These are phyloP conservation scores for Staurois parvus DNA, from an alignment of 2,797 vertebrate species.

Conservation along the genomic window DNA sequence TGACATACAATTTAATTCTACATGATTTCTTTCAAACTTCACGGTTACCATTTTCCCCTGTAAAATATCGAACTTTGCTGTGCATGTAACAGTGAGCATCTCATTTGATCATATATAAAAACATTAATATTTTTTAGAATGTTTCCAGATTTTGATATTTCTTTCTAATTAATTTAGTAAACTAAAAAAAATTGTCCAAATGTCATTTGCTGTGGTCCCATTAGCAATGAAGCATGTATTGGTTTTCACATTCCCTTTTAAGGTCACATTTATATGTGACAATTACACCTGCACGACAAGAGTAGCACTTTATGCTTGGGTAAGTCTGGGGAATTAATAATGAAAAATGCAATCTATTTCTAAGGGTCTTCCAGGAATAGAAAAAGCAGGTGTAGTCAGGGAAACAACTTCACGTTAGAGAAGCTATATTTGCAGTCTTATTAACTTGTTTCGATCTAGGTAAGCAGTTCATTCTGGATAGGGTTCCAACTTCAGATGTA, in stretches of 20 bases:
- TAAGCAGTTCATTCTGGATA: not conserved
- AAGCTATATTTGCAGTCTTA: slow-evolving; percentile 1
- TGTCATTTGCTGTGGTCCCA: not conserved
- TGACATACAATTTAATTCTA: too few relatives aligned
- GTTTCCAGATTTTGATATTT: not conserved
- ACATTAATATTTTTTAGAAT: not conserved
- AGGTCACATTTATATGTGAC: not conserved
- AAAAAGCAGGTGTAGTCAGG: not conserved
- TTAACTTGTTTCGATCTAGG: not conserved
- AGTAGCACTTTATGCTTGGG: not conserved
- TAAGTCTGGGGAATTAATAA: not conserved
- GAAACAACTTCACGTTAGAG: not conserved
- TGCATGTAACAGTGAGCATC: too few relatives aligned
- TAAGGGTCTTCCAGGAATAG: not conserved
- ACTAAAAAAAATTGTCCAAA: not conserved
- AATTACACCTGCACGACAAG: not conserved
- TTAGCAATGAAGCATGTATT: not conserved
- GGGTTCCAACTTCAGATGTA: not conserved
- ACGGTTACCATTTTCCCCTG: too few relatives aligned
- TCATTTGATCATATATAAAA: too few relatives aligned
- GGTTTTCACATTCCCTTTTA: not conserved
- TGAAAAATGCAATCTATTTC: slow-evolving; percentile 9
- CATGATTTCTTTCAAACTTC: too few relatives aligned
- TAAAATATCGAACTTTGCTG: too few relatives aligned
- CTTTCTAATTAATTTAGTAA: not conserved